phyloP scores from a whole-genome alignment of 2,888 invertebrate genomes.

The Carcina quercana region DNA sequence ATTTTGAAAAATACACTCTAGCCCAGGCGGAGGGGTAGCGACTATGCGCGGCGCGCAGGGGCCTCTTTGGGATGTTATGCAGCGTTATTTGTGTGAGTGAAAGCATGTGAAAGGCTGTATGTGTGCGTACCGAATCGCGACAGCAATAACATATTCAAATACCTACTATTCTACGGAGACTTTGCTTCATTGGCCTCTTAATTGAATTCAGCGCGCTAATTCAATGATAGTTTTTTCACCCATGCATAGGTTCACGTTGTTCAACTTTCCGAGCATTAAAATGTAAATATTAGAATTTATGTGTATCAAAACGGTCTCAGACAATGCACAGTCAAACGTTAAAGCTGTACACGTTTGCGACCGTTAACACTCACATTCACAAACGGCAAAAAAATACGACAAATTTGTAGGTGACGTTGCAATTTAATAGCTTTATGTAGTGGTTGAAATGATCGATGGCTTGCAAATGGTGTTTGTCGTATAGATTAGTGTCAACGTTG shows the following conservation, averaged over 20 bases:
- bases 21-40: no score
- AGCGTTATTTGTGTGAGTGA: no score
- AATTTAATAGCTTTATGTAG: constrained; percentile 51
- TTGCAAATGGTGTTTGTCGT: constrained; percentile 39
- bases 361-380: constrained; percentile 42
- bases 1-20: no score
- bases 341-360: constrained; percentile 21
- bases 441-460: constrained; percentile 47
- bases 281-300: constrained; percentile 24
- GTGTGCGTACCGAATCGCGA: no score
- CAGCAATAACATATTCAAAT: no score
- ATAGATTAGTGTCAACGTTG: constrained; percentile 36
- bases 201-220: no score
- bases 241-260: constrained; percentile 24
- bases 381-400: constrained; percentile 52
- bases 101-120: no score
- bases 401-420: constrained; percentile 51
- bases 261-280: constrained; percentile 19
- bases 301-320: constrained; percentile 19
- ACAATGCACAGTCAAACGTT: constrained; percentile 26
- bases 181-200: no score
- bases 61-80: no score
- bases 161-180: no score
- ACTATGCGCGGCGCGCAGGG: no score
- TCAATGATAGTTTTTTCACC: no score